Evolutionary conservation across 2,113 vertebrate species (phyloP).

Genomic region (Phalacrocorax brasilianus): DNA sequence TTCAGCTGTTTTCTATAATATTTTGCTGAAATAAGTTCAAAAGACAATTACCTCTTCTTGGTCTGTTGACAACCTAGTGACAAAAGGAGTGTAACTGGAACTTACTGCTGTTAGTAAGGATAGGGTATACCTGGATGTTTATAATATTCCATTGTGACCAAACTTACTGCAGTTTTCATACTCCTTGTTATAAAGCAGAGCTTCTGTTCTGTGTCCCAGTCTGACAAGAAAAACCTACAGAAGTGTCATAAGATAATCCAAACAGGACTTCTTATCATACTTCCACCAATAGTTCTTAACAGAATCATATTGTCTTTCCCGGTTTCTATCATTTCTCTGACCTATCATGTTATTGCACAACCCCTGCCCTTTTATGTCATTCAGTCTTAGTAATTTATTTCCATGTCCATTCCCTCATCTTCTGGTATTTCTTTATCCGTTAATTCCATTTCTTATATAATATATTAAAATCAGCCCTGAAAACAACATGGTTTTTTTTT

Average conservation of each 20-base stretch:
- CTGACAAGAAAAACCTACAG: neutral
- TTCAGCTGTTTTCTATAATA: neutral
- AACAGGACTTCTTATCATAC: neutral
- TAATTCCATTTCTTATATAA: neutral
- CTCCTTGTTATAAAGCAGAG: fast-evolving
- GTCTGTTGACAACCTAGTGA: neutral
- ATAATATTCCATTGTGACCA: neutral
- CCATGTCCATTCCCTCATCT: neutral
- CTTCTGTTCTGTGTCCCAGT: neutral
- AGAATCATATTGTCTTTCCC: neutral
- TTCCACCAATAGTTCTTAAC: neutral
- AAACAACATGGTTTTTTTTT: neutral
- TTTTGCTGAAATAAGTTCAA: neutral
- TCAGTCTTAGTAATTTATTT: neutral
- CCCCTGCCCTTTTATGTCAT: neutral
- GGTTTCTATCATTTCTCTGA: neutral
- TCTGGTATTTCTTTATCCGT: neutral
- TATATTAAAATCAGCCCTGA: neutral
- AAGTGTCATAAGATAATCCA: neutral
- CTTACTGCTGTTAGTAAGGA: neutral
- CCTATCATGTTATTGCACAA: neutral
- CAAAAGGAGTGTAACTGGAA: neutral
- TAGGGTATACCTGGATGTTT: neutral
- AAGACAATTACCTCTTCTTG: neutral
- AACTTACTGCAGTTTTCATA: neutral